Conservation (phyloP, 2,888 invertebrate species). For the Dugesia japonica region DNA sequence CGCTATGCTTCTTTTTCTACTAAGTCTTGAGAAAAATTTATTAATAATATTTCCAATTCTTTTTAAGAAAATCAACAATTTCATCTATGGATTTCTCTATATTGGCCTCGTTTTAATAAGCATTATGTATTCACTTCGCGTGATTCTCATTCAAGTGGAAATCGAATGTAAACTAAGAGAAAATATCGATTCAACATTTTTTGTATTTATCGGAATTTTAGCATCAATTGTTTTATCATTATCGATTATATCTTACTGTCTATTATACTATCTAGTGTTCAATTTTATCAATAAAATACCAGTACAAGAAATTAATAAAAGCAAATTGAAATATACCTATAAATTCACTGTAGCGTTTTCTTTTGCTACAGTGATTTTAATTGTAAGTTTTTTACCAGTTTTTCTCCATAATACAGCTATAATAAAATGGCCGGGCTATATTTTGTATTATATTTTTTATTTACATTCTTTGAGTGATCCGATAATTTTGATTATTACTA, state of each 20-base stretch:
- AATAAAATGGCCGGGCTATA: neutral
- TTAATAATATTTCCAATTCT: neutral
- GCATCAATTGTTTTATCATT: neutral
- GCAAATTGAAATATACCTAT: neutral
- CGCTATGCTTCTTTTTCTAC: neutral
- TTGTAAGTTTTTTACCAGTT: neutral
- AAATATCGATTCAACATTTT: neutral
- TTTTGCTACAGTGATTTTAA: neutral
- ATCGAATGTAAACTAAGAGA: neutral
- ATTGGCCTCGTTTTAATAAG: neutral
- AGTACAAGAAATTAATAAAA: neutral
- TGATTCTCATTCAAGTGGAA: neutral
- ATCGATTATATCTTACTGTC: neutral
- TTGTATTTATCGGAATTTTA: neutral
- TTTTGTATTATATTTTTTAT: neutral
- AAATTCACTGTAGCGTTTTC: neutral
- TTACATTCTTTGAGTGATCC: neutral
- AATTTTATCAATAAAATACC: neutral
- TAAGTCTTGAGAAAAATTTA: neutral
- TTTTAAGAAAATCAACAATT: neutral
- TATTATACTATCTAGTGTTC: neutral
- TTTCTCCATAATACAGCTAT: neutral
- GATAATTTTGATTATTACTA: neutral
- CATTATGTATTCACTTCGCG: neutral
- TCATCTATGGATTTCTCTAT: neutral